phyloP scores from a whole-genome alignment of 2,797 vertebrate species.

The Pampus argenteus region DNA sequence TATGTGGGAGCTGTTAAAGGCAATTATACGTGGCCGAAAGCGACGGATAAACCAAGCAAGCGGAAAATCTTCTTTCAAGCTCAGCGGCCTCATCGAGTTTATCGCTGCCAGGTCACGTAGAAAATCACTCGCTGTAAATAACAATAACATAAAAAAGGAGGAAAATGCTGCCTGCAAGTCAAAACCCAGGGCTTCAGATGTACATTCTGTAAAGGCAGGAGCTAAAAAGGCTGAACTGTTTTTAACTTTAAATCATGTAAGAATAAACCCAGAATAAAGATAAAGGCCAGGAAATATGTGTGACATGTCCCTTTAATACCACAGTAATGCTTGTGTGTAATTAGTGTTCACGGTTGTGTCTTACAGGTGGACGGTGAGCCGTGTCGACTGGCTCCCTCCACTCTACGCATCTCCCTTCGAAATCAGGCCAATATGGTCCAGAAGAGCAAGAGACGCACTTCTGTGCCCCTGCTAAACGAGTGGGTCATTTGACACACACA shows the following conservation, averaged over 20 bases:
- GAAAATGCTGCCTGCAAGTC: background rate
- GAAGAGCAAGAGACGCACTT: constrained; percentile 97
- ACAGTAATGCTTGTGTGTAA: background rate
- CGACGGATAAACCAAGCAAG: no score
- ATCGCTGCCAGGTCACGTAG: background rate
- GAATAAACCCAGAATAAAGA: no score
- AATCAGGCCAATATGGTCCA: constrained; percentile 99
- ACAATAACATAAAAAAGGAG: no score
- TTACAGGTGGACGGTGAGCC: constrained; percentile 96
- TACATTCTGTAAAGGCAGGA: no score
- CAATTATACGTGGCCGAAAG: no score
- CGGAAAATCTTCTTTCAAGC: background rate
- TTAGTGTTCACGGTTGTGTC: background rate
- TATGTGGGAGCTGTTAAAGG: no score
- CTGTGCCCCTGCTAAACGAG: constrained; percentile 96
- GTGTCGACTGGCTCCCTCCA: constrained; percentile 93
- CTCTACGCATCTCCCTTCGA: constrained; percentile 94
- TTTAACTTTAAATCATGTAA: no score
- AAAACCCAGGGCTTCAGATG: background rate
- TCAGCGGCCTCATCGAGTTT: background rate
- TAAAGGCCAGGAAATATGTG: no score
- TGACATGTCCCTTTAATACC: no score
- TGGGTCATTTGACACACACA: constrained; percentile 82
- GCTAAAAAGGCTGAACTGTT: background rate
- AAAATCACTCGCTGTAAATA: no score